phyloP scores from a whole-genome alignment of 2,797 vertebrate species.

The Iguana delicatissima region DNA sequence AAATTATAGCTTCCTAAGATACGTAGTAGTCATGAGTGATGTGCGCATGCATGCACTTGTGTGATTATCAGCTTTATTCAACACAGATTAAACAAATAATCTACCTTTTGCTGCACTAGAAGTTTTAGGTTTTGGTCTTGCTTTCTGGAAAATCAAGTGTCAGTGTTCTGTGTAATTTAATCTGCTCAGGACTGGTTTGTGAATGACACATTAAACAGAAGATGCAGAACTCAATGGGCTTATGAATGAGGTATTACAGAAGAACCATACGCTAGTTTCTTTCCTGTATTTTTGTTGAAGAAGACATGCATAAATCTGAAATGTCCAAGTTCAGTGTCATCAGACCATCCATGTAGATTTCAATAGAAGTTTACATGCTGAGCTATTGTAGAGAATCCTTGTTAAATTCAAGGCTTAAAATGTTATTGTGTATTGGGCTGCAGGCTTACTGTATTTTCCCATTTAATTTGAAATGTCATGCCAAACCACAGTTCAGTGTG shows the following conservation, averaged over 20 bases:
- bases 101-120: not conserved
- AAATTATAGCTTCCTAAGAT: not conserved
- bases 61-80: no score
- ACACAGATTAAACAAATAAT: no score
- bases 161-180: no score
- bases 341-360: not conserved
- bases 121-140: no score
- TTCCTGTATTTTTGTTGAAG: not conserved
- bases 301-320: not conserved
- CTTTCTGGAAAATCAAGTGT: not conserved
- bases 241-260: not conserved
- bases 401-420: not conserved
- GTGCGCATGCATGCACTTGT: no score
- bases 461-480: constrained; percentile 21
- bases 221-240: not conserved
- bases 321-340: not conserved
- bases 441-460: constrained; percentile 14
- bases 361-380: no score
- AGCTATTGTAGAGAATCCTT: not conserved
- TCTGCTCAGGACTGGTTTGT: no score
- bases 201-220: no score
- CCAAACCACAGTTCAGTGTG: not conserved
- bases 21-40: no score
- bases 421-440: not conserved
- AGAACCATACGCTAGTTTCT: not conserved